Conservation (phyloP, 2,797 vertebrate species). For the Megalops cyprinoides region DNA sequence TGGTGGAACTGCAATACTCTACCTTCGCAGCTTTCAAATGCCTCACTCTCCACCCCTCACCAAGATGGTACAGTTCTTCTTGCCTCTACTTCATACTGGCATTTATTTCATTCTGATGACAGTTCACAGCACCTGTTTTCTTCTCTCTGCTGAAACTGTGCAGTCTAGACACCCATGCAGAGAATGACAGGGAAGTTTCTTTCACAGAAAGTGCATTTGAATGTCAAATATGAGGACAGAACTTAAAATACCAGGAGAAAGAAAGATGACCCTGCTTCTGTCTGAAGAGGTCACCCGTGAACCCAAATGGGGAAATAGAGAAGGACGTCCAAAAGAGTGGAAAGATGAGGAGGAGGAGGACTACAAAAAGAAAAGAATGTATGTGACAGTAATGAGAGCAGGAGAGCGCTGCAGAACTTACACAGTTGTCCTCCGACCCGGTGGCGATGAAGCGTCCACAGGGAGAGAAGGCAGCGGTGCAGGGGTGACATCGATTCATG, state of each 20-base stretch:
- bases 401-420: slow-evolving; percentile 60
- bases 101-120: background rate
- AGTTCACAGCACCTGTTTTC: background rate
- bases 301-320: background rate
- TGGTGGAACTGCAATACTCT: background rate
- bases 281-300: background rate
- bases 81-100: background rate
- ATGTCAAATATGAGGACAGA: background rate
- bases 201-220: background rate
- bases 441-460: slow-evolving; percentile 84
- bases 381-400: background rate
- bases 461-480: slow-evolving; percentile 81
- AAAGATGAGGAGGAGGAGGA: background rate
- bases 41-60: background rate
- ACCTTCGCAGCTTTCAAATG: background rate
- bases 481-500: slow-evolving; percentile 73
- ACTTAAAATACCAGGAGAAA: background rate
- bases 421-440: slow-evolving; percentile 87
- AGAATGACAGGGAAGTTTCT: background rate
- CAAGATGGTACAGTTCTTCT: background rate
- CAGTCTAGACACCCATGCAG: background rate
- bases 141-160: background rate
- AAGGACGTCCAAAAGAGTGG: background rate
- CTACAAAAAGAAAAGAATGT: background rate
- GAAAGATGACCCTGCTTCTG: background rate